Base-by-base conservation (phyloP, 2,797 vertebrate genomes). In the Bradypodion pumilum region DNA sequence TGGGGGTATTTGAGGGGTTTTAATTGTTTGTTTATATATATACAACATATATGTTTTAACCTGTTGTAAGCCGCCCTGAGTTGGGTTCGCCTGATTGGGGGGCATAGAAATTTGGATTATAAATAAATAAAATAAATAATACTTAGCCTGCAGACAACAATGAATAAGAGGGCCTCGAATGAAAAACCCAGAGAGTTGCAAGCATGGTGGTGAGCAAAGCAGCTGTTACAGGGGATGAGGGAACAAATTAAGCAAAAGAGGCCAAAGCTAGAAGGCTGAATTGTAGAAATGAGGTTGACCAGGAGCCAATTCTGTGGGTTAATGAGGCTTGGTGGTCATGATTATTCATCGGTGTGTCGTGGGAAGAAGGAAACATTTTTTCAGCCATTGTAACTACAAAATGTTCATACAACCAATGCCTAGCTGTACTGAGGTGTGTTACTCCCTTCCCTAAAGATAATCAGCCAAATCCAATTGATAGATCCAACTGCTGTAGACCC, bases 121-220 rank as follows among this genome's bases (percentile, higher is more conserved):
- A n/a, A n/a, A n/a, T n/a, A n/a, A n/a, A n/a, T n/a, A n/a, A n/a
- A n/a, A n/a, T n/a, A n/a, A n/a, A n/a, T n/a, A n/a, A 88, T 89
- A 86, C 84, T 87, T 91, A 88, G 90, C 93, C 91, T 87, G 83
- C 32, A 91, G 92, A 91, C 87, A 89, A 90, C 85, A 89, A 92
- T 86, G 86, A 82, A 93, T 92, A 90, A 84, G 81, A 89, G 74
- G 83, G 86, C 85, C 85, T 93, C 87, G 86, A 84, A 92, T 85
- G 87, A 91, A 77, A 91, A 74, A 32, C 87, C 91, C 89, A 89
- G 49, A 63, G 59, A 91, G 83, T 87, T 82, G 70, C 77, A 80
- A 73, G 82, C 46, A 88, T 81, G 87, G 72, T 62, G 69, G 82
- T 69, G 6, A 10, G 37, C 29, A 80, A n/a, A 4, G 32, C 65